phyloP scores from a whole-genome alignment of 2,888 invertebrate genomes.

The Cantharis flavilabris region DNA sequence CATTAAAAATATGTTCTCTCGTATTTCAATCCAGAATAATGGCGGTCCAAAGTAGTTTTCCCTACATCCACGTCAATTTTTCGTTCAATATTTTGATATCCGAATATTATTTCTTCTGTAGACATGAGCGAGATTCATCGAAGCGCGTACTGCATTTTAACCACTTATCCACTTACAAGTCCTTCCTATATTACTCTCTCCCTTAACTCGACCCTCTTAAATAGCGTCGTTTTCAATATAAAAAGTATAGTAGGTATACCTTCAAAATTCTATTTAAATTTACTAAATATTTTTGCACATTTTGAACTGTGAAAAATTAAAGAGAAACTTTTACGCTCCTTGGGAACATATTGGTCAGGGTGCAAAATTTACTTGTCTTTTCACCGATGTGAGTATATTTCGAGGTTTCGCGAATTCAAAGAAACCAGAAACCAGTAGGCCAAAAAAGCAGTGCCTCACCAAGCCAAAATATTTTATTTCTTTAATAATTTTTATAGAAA shows the following conservation, averaged over 20 bases:
- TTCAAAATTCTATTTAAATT: background rate
- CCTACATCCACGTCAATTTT: conserved; percentile 14
- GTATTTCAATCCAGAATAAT: conserved; percentile 48
- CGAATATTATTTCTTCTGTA: conserved; percentile 48
- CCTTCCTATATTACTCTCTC: conserved; percentile 19
- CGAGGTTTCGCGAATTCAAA: too few species aligned
- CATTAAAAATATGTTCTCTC: conserved; percentile 52
- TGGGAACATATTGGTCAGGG: too few species aligned
- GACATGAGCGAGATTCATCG: conserved; percentile 53
- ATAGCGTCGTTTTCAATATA: background rate
- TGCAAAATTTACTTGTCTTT: too few species aligned
- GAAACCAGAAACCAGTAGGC: too few species aligned
- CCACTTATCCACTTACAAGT: conserved; percentile 53
- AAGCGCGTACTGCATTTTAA: conserved; percentile 54
- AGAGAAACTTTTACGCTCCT: too few species aligned
- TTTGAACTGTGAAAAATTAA: background rate
- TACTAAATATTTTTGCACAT: background rate
- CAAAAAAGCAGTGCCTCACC: too few species aligned
- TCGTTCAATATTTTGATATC: conserved; percentile 17
- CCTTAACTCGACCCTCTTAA: conserved; percentile 19
- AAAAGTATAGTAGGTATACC: too few species aligned
- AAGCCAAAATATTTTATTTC: too few species aligned
- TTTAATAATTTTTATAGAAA: too few species aligned
- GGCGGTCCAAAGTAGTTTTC: conserved; percentile 32
- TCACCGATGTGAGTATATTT: too few species aligned